Percentiles rank a stretch among this genome's conserved stretches.
These are phyloP conservation scores for Mesocricetus auratus DNA, from an alignment of 2,113 vertebrate genomes.

Conservation along the genomic window DNA sequence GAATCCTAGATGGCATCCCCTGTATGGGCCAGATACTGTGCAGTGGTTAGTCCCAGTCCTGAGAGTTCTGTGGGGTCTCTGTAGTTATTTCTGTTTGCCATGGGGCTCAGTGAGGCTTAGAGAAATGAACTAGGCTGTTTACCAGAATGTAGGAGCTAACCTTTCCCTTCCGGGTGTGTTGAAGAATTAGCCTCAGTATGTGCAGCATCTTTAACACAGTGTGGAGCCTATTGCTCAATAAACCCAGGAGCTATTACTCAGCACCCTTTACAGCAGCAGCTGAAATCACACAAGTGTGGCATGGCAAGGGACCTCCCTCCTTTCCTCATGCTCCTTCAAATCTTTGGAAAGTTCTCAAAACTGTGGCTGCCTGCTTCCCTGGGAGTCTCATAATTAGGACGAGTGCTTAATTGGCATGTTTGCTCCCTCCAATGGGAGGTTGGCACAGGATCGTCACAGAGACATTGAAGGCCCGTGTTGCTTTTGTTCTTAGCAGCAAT, in stretches of 20 bases:
- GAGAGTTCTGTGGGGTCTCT: neutral
- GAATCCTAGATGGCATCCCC: neutral
- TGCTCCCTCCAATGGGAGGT: slow-evolving; percentile 47
- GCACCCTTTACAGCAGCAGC: neutral
- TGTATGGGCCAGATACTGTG: neutral
- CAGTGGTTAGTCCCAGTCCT: neutral
- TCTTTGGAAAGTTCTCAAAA: slow-evolving; percentile 62
- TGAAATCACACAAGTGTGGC: neutral
- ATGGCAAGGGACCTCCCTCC: neutral
- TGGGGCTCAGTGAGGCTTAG: neutral
- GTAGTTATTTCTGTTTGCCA: neutral
- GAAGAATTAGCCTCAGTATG: neutral
- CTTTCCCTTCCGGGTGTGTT: neutral
- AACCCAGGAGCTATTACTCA: neutral
- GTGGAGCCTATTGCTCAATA: neutral
- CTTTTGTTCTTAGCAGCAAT: slow-evolving; percentile 43
- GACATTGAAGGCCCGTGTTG: neutral
- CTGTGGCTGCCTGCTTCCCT: slow-evolving; percentile 38
- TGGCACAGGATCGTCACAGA: neutral
- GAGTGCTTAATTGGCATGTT: slow-evolving; percentile 63
- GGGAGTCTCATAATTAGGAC: slow-evolving; percentile 51
- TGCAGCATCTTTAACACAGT: neutral
- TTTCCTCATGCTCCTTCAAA: neutral
- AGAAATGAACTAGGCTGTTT: neutral
- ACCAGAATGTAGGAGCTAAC: neutral